Evolutionary conservation across 1,140 invertebrate species (phyloP), one percentile per base, ranked within the genome.

Genomic region (Marisa cornuarietis): DNA sequence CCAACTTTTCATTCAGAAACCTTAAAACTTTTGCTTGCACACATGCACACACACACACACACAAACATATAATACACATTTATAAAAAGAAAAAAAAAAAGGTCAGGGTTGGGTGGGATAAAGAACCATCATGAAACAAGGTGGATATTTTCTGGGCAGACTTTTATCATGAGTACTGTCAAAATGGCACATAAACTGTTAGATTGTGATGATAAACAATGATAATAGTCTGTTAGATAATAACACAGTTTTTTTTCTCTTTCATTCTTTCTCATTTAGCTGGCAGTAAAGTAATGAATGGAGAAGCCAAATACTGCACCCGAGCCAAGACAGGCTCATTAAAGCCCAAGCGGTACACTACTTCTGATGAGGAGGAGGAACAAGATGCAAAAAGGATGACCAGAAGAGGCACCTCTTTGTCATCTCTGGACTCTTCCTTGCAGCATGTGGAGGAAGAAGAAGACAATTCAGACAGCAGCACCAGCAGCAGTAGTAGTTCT

Each of bases 271-370:
- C 49, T 24, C 24, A 49, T 31, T 49, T 49, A 54, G 16, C 11
- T 52, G 22, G 7, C 31, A 18, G 8, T 9, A 68, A 63, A 20
- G n/a, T 16, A 22, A 42, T 52, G n/a, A 79, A 49, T n/a, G 61
- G 58, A 20, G 42, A 72, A 16, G 63, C 11, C n/a, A 62, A 58
- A 16, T 79, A 79, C 61, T 62, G 71, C 61, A 79, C 78, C 26
- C 54, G 78, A 22, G 78, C 78, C 26, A 73, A 63, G 52, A 79
- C 78, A 22, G 83, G 79, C 11, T 68, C 79, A 3, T 58, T 81
- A 0, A 61, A 73, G 26, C 61, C 75, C 58, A 68, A 74, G 54
- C 69, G 54, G 20, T 72, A 78, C 71, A 62, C 62, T 13, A 65
- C 75, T 2, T 66, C 73, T n/a, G 79, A 78, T 18, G 65, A 81